Evolutionary conservation across 1,140 invertebrate genomes (phyloP), one percentile per base, ranked within the genome.

Genomic region (Aphelenchoides fujianensis): DNA sequence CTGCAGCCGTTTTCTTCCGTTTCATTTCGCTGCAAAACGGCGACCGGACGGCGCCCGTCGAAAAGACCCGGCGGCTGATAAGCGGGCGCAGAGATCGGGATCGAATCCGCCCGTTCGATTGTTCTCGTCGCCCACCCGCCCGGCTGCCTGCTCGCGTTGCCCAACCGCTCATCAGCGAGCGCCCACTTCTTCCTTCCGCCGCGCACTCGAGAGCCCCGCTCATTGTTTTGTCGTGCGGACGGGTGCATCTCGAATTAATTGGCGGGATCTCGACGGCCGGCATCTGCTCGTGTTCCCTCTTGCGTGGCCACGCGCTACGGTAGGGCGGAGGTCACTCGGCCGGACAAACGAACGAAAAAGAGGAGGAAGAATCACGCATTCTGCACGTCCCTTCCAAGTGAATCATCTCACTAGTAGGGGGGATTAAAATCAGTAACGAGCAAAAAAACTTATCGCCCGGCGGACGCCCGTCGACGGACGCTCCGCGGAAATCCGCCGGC

Each of bases 241-340:
- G n/a, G n/a, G n/a, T n/a, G 41, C 12, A 48, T 48, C 41, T 48
- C 41, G 12, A 48, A 48, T 48, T 48, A 48, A 48, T 48, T 48
- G 41, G 23, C 41, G 41, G 12, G 41, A 12, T 48, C 41, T 23
- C 23, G 41, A 12, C 12, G 23, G 41, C 12, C 23, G 12, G 12
- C 41, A 48, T 48, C 41, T 48, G 41, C 41, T 48, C 41, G 23
- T 48, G n/a, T n/a, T n/a, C n/a, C n/a, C n/a, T n/a, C n/a, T n/a
- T n/a, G n/a, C n/a, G n/a, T n/a, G n/a, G n/a, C 41, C 41, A 23
- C 12, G 23, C 41, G 41, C 23, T 48, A 48, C 41, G 41, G 41
- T 48, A 48, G n/a, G n/a, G n/a, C n/a, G n/a, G n/a, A n/a, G n/a
- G n/a, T n/a, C n/a, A n/a, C n/a, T n/a, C n/a, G n/a, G n/a, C n/a